A percentile compares a stretch with the other conserved stretches of the same genome.
phyloP scores from a whole-genome alignment of 1,140 invertebrate genomes.

The Cephus cinctus region DNA sequence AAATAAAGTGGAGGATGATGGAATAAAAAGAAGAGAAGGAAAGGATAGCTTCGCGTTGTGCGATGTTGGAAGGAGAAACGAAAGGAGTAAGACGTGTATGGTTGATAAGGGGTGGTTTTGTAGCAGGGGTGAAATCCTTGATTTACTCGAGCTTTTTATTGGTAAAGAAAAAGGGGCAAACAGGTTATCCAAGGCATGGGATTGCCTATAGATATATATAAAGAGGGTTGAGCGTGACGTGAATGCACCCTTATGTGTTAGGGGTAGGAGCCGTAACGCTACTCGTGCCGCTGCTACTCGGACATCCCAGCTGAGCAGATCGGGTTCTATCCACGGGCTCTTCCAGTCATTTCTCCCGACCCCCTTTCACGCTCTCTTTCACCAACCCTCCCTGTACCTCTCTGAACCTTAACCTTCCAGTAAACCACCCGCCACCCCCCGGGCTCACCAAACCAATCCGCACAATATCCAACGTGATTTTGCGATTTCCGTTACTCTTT shows the following conservation, averaged over 20 bases:
- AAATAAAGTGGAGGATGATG: neutral
- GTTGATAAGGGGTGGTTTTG: too few relatives aligned
- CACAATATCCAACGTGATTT: constrained; percentile 20
- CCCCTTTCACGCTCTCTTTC: too few relatives aligned
- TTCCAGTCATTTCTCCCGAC: neutral
- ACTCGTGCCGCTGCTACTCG: too few relatives aligned
- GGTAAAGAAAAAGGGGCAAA: constrained; percentile 21
- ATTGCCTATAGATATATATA: constrained; percentile 25
- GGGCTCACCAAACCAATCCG: neutral
- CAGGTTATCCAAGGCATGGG: constrained; percentile 26
- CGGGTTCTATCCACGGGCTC: too few relatives aligned
- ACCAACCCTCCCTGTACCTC: too few relatives aligned
- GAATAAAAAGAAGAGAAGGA: neutral
- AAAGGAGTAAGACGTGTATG: neutral
- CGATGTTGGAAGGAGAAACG: constrained; percentile 1
- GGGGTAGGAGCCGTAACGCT: too few relatives aligned
- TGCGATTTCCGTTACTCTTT: constrained; percentile 14
- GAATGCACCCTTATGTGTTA: constrained; percentile 35
- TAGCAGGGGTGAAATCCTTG: too few relatives aligned
- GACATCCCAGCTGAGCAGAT: too few relatives aligned
- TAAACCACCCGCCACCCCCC: too few relatives aligned
- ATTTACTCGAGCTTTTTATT: constrained; percentile 32
- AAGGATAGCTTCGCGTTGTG: neutral
- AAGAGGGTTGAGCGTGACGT: constrained; percentile 31
- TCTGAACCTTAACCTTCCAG: too few relatives aligned